phyloP scores from a whole-genome alignment of 2,113 vertebrate genomes.

The Pipra filicauda region DNA sequence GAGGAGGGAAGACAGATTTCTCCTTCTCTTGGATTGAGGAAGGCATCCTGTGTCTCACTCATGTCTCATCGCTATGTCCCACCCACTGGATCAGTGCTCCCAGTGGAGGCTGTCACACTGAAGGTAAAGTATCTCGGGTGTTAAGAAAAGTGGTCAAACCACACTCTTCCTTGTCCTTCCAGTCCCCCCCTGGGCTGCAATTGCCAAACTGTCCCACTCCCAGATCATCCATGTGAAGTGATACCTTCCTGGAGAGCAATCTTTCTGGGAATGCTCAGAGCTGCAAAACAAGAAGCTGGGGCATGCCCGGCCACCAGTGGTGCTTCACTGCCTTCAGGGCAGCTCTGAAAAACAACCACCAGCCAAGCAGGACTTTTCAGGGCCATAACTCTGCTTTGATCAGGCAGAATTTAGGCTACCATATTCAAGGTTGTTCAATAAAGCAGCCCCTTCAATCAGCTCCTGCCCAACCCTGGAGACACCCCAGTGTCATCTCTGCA shows the following conservation, averaged over 20 bases:
- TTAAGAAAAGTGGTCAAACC: neutral
- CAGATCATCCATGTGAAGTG: rapidly evolving
- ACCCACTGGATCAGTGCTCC: neutral
- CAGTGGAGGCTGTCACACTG: neutral
- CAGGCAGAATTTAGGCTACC: neutral
- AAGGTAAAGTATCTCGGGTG: neutral
- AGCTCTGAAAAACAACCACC: neutral
- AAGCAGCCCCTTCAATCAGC: neutral
- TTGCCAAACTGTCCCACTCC: rapidly evolving
- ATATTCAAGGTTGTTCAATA: rapidly evolving
- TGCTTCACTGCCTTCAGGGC: neutral
- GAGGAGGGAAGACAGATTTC: neutral
- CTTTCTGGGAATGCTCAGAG: neutral
- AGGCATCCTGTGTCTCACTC: neutral
- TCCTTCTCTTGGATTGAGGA: neutral
- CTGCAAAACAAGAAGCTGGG: neutral
- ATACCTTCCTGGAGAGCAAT: rapidly evolving
- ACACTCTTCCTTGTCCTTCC: neutral
- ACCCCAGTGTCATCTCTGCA: neutral
- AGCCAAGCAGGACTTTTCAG: neutral
- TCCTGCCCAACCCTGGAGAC: neutral
- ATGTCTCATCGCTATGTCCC: neutral
- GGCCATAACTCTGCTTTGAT: neutral
- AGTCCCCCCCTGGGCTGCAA: neutral
- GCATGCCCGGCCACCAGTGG: neutral